These are phyloP conservation scores for Malurus cyaneus DNA, from an alignment of 2,113 vertebrate genomes.

Conservation along the genomic window DNA sequence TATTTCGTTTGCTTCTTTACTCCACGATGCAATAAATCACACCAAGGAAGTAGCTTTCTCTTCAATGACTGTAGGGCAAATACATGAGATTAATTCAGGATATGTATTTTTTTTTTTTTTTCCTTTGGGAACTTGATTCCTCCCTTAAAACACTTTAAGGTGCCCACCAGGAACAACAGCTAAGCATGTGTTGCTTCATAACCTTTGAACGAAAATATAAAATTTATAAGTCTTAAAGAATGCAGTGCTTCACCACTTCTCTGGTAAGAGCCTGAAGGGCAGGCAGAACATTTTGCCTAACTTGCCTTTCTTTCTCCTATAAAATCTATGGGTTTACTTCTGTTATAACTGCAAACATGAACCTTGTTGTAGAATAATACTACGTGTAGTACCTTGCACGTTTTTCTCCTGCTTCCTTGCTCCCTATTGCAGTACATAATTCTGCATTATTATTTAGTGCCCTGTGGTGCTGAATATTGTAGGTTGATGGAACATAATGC, in stretches of 20 bases:
- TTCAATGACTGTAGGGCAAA: neutral
- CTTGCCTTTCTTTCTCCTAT: neutral
- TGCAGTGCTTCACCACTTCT: neutral
- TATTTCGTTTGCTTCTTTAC: neutral
- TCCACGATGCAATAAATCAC: neutral
- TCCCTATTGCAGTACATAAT: neutral
- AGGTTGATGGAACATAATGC: neutral
- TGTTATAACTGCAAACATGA: neutral
- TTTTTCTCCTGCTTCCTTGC: neutral
- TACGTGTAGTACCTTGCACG: rapidly evolving
- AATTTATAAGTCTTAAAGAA: neutral
- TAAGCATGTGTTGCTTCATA: neutral
- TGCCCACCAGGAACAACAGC: neutral
- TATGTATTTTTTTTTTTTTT: neutral
- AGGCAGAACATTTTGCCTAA: neutral
- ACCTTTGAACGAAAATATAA: neutral
- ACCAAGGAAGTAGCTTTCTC: neutral
- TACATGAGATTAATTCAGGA: neutral
- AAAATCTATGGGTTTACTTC: neutral
- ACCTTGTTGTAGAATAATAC: neutral
- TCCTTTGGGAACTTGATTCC: neutral
- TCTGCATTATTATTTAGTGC: neutral
- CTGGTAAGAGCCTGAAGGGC: neutral
- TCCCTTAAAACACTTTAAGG: neutral
- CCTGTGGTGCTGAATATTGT: neutral